Conservation (phyloP, 2,113 vertebrate genomes). For the Nannospalax galili region DNA sequence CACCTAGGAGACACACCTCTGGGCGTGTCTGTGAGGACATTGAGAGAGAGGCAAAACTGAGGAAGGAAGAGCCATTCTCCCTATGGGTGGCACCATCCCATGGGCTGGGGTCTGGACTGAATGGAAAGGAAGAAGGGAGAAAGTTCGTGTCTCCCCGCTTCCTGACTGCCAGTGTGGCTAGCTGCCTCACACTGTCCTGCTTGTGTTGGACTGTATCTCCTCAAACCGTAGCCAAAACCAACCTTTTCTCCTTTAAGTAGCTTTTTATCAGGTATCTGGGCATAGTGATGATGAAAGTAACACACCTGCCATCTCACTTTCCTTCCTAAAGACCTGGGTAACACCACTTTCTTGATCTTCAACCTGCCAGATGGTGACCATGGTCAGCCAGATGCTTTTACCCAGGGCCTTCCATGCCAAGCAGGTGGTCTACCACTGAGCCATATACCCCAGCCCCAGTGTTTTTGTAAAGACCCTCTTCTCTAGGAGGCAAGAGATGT, state of each 20-base stretch:
- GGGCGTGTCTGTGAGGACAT: background rate
- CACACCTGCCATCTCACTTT: background rate
- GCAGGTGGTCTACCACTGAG: background rate
- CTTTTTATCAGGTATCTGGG: background rate
- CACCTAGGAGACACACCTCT: background rate
- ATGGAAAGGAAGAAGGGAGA: background rate
- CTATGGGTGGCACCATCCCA: background rate
- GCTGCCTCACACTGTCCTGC: background rate
- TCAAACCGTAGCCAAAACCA: background rate
- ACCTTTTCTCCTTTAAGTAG: background rate
- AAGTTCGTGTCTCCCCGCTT: no score
- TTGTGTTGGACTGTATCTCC: no score
- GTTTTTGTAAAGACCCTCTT: background rate
- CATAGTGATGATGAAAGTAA: background rate
- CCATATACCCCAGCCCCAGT: background rate
- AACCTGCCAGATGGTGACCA: background rate
- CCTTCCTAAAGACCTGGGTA: background rate
- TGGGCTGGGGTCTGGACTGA: background rate
- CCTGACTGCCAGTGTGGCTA: background rate
- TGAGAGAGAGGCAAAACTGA: background rate
- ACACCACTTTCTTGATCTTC: background rate
- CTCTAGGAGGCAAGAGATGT: background rate
- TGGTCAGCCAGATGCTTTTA: background rate
- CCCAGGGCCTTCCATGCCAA: background rate
- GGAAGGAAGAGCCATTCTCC: background rate